phyloP scores from a whole-genome alignment of 2,113 vertebrate genomes.

The Toxotes jaculatrix region DNA sequence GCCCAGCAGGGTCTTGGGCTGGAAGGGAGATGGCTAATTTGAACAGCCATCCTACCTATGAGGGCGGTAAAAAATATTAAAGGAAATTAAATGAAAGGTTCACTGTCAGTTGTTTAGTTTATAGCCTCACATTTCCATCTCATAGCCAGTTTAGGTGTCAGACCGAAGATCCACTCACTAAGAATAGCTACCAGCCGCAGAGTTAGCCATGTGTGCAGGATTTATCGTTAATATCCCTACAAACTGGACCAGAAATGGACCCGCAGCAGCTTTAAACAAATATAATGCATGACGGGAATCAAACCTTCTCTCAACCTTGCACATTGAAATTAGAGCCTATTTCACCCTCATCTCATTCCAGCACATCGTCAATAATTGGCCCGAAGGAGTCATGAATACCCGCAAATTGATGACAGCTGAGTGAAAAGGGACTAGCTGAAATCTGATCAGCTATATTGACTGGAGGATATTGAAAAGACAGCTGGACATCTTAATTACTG shows the following conservation, averaged over 20 bases:
- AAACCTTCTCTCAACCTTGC: slow-evolving; percentile 25
- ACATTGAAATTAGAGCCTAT: slow-evolving; percentile 33
- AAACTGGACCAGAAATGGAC: slow-evolving; percentile 19
- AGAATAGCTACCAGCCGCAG: slow-evolving; percentile 35
- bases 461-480: slow-evolving; percentile 56
- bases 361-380: slow-evolving; percentile 63
- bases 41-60: slow-evolving; percentile 54
- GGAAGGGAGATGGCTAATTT: slow-evolving; percentile 60
- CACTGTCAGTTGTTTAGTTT: slow-evolving; percentile 62
- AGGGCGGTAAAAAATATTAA: slow-evolving; percentile 67
- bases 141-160: slow-evolving; percentile 41
- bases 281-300: slow-evolving; percentile 15
- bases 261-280: slow-evolving; percentile 40
- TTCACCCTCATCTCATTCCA: slow-evolving; percentile 43
- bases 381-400: slow-evolving; percentile 42
- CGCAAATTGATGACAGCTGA: slow-evolving; percentile 56
- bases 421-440: slow-evolving; percentile 51
- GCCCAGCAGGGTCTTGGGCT: slow-evolving; percentile 59
- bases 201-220: slow-evolving; percentile 29
- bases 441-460: slow-evolving; percentile 74
- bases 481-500: slow-evolving; percentile 64
- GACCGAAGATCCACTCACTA: slow-evolving; percentile 29
- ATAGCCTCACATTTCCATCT: slow-evolving; percentile 50
- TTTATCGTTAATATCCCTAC: slow-evolving; percentile 37
- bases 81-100: slow-evolving; percentile 72